Conservation (phyloP, 2,888 invertebrate genomes). For the Epirrhoe alternata region DNA sequence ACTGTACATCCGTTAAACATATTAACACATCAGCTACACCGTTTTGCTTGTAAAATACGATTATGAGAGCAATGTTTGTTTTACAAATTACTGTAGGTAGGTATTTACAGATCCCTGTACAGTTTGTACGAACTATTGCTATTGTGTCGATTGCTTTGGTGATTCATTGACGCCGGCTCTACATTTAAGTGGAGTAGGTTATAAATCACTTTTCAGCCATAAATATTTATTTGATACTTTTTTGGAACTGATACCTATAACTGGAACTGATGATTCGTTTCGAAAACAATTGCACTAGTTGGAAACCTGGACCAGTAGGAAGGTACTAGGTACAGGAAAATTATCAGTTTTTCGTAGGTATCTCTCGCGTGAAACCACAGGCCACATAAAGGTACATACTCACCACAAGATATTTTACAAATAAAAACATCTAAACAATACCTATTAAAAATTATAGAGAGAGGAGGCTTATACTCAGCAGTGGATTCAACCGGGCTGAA, state of each 20-base stretch:
- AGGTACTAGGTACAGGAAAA: too few species aligned
- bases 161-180: slow-evolving; percentile 13
- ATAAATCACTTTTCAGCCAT: slow-evolving; percentile 7
- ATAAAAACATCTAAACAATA: too few species aligned
- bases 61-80: slow-evolving; percentile 21
- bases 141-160: slow-evolving; percentile 11
- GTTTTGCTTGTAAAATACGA: slow-evolving; percentile 21
- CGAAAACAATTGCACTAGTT: too few species aligned
- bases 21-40: slow-evolving; percentile 17
- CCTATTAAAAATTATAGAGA: too few species aligned
- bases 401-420: too few species aligned
- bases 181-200: slow-evolving; percentile 28
- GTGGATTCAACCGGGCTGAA: too few species aligned
- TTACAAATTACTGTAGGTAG: slow-evolving; percentile 10
- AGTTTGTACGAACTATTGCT: slow-evolving; percentile 7
- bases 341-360: too few species aligned
- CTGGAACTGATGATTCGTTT: too few species aligned
- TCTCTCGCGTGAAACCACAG: too few species aligned
- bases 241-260: not conserved
- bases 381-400: too few species aligned
- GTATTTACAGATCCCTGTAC: slow-evolving; percentile 2
- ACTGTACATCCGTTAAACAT: slow-evolving; percentile 11
- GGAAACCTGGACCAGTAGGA: too few species aligned
- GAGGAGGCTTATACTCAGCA: too few species aligned
- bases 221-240: slow-evolving; percentile 5